A percentile compares a stretch with the other conserved stretches of the same genome.
phyloP scores from a whole-genome alignment of 2,797 vertebrate genomes.

The Liparis tanakae region DNA sequence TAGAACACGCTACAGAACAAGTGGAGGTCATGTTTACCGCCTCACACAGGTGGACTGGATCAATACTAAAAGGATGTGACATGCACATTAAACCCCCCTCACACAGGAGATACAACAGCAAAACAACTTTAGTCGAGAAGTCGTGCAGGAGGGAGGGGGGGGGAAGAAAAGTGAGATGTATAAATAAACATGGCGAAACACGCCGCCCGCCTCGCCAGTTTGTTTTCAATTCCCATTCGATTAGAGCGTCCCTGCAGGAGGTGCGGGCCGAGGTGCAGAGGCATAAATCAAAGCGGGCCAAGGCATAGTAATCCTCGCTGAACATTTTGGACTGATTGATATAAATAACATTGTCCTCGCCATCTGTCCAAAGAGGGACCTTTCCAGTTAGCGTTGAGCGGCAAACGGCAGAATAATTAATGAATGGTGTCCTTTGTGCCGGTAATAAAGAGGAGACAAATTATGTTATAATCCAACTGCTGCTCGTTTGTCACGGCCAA shows the following conservation, averaged over 20 bases:
- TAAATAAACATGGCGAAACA: conserved; percentile 75
- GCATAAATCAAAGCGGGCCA: conserved; percentile 98
- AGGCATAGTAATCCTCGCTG: conserved; percentile 99
- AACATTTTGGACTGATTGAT: conserved; percentile 99
- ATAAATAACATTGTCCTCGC: conserved; percentile 99
- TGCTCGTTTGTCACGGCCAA: conserved; percentile 99
- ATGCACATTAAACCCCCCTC: not conserved
- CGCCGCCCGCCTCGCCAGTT: conserved; percentile 56
- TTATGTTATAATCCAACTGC: conserved; percentile 99
- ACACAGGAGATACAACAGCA: conserved; percentile 29
- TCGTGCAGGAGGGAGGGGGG: conserved; percentile 1
- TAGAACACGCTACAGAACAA: too few relatives aligned
- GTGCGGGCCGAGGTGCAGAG: conserved; percentile 89
- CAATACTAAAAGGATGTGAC: not conserved
- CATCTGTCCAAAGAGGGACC: conserved; percentile 99
- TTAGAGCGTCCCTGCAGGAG: conserved; percentile 82
- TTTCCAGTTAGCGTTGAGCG: conserved; percentile 99
- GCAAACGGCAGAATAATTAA: conserved; percentile 99
- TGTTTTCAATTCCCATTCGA: conserved; percentile 79
- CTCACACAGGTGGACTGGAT: not conserved
- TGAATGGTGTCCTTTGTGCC: conserved; percentile 99
- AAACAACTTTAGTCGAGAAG: conserved; percentile 43
- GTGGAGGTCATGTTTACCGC: not conserved
- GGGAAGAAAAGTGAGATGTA: conserved; percentile 46
- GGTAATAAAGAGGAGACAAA: conserved; percentile 99